Evolutionary conservation across 2,888 invertebrate species (phyloP), one percentile per base, ranked within the genome.

Genomic region (Noctua janthina): DNA sequence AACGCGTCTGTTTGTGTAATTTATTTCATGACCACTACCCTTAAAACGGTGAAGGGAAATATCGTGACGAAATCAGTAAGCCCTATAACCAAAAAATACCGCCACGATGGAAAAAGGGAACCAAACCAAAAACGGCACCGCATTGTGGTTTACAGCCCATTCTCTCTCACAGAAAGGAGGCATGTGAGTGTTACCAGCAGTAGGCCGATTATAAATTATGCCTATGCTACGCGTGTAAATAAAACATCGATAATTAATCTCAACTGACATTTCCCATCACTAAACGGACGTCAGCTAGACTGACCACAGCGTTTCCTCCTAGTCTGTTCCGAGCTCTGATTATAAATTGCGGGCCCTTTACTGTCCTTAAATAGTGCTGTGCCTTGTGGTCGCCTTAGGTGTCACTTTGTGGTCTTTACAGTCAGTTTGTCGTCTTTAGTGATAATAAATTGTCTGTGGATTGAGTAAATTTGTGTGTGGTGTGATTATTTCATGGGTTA

Each of bases 311-410:
- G 74, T 78, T 90, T 89, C 88, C 86, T 87, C 66, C 78, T 90
- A 78, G 84, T 80, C 80, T 85, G 84, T 85, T 83, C 82, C 79
- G 68, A 85, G 84, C 85, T 81, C 70, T 56, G 87, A 87, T 84
- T 87, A 88, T 89, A 90, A 90, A 90, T 90, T 87, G 88, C 79
- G 89, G 88, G 77, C 84, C 82, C 87, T 90, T 89, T 87, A 89
- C 87, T 80, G 81, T 88, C 78, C 83, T 84, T 90, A 86, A 90
- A 87, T 85, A 89, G 90, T 88, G 84, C 76, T 84, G 82, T 49
- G 77, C 77, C 62, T 64, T 83, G 87, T 85, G 89, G 88, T 74
- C 74, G 72, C 82, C 71, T 78, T 67, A 81, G 75, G 74, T 77
- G 85, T 78, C 79, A 74, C 70, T 86, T 67, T 59, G 86, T 74